Evolutionary conservation across 2,888 invertebrate genomes (phyloP), one percentile per base, ranked within the genome.

Genomic region (Diarsia dahlii): DNA sequence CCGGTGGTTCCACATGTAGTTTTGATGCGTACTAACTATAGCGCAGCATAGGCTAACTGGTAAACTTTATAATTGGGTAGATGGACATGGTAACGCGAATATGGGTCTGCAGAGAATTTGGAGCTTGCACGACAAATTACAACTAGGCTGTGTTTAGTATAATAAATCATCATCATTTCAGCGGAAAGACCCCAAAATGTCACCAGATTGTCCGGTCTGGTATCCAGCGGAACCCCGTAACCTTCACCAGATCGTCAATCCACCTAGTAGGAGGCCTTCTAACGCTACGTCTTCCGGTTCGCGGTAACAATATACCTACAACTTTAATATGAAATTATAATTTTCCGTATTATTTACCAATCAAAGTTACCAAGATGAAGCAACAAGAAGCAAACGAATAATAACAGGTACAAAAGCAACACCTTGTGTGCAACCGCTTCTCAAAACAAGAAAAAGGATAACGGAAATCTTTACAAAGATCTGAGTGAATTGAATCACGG

Each of bases 401-500:
- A 66, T 28, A 64, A 50, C 54, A 48, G 39, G 34, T 28, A 34
- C 46, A 46, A 63, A 68, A 63, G 15, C 34, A 8, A 71, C 39
- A 46, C n/a, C 34, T 6, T 75, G 23, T 13, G 9, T 54, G 28
- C 52, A 71, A 48, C 34, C 34, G 12, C 34, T 81, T 67, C 45
- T 18, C 8, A 46, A 45, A 20, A 45, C n/a, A 46, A 48, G 34
- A 34, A 81, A 72, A 64, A 58, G 56, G 28, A 71, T 68, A 64
- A 54, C 56, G 73, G 78, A 69, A 81, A 70, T 73, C 28, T 69
- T 70, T 66, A 58, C 62, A 69, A 58, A 62, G 60, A 69, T 77
- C 62, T 39, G 69, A 66, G 78, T 50, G 73, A 81, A 78, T 81
- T 82, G 69, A 82, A 78, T 82, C 76, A 56, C 71, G 70, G 39